Conservation (phyloP, 2,113 vertebrate genomes). For the Potamarius usumacintae region DNA sequence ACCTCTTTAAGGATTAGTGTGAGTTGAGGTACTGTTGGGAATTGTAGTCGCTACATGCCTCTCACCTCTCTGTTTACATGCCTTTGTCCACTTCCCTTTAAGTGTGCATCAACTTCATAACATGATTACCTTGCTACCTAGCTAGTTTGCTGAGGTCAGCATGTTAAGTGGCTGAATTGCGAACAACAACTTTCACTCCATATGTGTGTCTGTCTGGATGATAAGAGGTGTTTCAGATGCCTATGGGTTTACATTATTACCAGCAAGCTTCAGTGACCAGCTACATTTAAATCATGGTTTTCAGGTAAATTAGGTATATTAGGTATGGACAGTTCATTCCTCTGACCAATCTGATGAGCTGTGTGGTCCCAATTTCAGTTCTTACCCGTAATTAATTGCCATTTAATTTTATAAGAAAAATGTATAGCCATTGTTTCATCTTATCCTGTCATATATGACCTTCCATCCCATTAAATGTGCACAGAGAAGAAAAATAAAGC, state of each 20-base stretch:
- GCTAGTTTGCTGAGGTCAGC: not conserved
- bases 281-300: no score
- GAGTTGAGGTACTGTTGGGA: slow-evolving; percentile 17
- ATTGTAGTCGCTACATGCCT: not conserved
- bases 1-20: slow-evolving; percentile 51
- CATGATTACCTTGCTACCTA: not conserved
- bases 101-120: not conserved
- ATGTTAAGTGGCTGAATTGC: not conserved
- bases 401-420: not conserved
- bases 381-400: not conserved
- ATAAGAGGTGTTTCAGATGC: not conserved
- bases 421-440: not conserved
- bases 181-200: not conserved
- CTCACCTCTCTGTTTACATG: not conserved
- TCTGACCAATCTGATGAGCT: no score
- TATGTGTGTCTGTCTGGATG: not conserved
- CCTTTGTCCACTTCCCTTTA: not conserved
- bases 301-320: no score
- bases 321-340: no score
- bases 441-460: not conserved
- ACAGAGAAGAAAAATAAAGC: not conserved
- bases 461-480: not conserved
- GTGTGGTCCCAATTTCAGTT: not conserved
- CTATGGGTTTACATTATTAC: not conserved
- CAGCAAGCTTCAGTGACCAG: no score